Percentiles rank a stretch among this genome's conserved stretches.
Conservation (phyloP, 2,113 vertebrate genomes). For the Otus sunia region DNA sequence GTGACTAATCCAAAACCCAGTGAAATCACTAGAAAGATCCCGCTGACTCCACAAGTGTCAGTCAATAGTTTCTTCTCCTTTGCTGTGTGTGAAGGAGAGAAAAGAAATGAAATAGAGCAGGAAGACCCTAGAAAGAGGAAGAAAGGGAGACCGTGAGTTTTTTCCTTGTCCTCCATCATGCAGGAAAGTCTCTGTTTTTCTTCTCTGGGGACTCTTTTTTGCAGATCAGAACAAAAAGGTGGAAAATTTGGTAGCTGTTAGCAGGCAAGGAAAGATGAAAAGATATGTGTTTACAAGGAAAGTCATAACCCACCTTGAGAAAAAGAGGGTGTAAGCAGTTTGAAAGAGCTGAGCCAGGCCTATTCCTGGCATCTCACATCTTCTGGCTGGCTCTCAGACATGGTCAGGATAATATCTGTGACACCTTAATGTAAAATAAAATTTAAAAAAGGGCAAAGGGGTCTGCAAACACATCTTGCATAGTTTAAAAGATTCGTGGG, state of each 20-base stretch:
- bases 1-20: conserved; percentile 7
- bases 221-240: background rate
- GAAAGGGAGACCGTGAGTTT: background rate
- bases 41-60: background rate
- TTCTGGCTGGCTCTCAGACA: background rate
- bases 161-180: background rate
- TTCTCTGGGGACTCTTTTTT: background rate
- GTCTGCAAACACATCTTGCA: background rate
- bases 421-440: background rate
- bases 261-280: background rate
- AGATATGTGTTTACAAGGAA: background rate
- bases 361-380: background rate
- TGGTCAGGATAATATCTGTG: background rate
- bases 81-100: background rate
- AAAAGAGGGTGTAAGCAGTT: background rate
- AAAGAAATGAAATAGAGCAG: background rate
- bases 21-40: conserved; percentile 9
- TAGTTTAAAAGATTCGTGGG: background rate
- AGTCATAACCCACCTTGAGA: background rate
- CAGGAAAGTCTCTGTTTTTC: background rate
- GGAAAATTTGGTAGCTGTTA: background rate
- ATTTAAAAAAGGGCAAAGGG: background rate
- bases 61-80: background rate
- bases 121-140: background rate
- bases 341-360: background rate